These are phyloP conservation scores for Xenus cinereus DNA, from an alignment of 2,113 vertebrate genomes.

Conservation along the genomic window DNA sequence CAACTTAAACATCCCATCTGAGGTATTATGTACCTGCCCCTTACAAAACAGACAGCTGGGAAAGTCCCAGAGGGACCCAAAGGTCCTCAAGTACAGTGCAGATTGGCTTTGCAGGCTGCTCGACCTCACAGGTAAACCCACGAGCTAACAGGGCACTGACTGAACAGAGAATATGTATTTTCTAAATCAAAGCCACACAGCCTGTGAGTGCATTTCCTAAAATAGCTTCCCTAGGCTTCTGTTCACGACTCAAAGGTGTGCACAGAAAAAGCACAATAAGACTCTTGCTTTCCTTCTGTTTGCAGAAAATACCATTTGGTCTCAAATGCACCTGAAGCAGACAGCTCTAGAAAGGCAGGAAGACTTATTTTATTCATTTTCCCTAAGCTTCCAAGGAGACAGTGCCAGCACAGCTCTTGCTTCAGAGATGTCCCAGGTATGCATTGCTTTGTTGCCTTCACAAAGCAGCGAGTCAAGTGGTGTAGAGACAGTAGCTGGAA, in stretches of 20 bases:
- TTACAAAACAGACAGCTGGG: not conserved
- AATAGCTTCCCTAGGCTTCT: not conserved
- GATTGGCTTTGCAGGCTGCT: not conserved
- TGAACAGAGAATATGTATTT: not conserved
- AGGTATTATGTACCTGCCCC: not conserved
- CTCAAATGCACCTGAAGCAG: constrained; percentile 58
- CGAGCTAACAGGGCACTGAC: not conserved
- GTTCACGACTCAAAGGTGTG: not conserved
- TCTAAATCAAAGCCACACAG: not conserved
- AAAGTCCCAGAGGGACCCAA: not conserved
- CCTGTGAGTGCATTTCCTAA: not conserved
- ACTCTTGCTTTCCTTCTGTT: constrained; percentile 4
- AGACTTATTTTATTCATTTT: constrained; percentile 33
- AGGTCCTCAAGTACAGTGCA: not conserved
- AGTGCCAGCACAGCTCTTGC: constrained; percentile 54
- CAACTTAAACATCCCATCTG: not conserved
- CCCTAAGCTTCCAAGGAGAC: constrained; percentile 52
- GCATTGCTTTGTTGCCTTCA: not conserved
- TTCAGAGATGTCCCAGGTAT: constrained; percentile 53
- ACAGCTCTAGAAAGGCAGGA: constrained; percentile 16
- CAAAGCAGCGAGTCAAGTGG: not conserved
- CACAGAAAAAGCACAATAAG: not conserved
- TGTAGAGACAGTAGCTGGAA: not conserved
- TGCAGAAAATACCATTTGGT: constrained; percentile 62
- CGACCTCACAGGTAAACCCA: not conserved